These are phyloP conservation scores for Formica exsecta DNA, from an alignment of 1,140 invertebrate genomes.

Conservation along the genomic window DNA sequence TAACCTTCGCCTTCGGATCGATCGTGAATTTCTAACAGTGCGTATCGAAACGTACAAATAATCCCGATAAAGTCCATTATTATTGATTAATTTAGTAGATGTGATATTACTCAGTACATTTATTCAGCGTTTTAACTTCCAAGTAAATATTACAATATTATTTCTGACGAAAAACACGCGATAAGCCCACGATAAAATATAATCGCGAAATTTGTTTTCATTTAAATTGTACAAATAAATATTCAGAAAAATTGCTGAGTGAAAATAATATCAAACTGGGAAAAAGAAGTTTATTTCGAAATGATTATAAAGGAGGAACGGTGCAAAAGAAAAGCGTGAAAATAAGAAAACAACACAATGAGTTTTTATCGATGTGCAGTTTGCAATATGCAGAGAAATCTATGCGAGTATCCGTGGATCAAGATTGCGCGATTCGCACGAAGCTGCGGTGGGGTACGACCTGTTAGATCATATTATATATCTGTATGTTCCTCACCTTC, in stretches of 20 bases:
- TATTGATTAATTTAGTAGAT: constrained; percentile 65
- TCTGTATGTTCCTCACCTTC: constrained; percentile 81
- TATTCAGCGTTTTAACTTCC: constrained; percentile 3
- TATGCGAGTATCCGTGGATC: constrained; percentile 77
- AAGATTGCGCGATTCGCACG: constrained; percentile 80
- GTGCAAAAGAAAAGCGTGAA: neutral
- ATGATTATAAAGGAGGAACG: too few relatives aligned
- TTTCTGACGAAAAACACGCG: neutral
- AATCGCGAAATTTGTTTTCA: neutral
- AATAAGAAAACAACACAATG: constrained; percentile 48
- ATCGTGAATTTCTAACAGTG: constrained; percentile 29
- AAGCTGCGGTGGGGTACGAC: constrained; percentile 70
- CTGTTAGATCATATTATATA: constrained; percentile 79
- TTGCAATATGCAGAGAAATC: constrained; percentile 1
- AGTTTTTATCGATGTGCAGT: constrained; percentile 63
- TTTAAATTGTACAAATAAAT: neutral
- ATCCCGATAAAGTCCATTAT: constrained; percentile 64
- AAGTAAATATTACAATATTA: constrained; percentile 36
- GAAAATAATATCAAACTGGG: too few relatives aligned
- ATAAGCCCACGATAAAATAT: constrained; percentile 17
- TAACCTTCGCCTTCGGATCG: constrained; percentile 37
- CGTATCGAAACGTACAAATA: constrained; percentile 45
- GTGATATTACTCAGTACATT: constrained; percentile 23
- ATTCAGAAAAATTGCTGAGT: too few relatives aligned
- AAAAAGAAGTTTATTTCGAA: too few relatives aligned